These are phyloP conservation scores for Gonioctena quinquepunctata DNA, from an alignment of 1,140 invertebrate species.

Conservation along the genomic window DNA sequence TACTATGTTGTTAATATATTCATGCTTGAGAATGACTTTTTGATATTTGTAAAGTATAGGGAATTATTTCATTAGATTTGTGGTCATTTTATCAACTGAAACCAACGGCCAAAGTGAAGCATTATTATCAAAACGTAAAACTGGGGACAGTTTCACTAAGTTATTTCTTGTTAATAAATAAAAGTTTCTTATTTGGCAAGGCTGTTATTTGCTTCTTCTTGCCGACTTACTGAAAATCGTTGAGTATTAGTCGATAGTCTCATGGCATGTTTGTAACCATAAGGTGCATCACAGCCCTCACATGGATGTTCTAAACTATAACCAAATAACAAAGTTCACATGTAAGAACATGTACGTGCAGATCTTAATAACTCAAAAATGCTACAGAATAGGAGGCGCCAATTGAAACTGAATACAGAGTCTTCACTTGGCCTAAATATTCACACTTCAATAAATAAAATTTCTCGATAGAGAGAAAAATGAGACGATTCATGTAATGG, in stretches of 20 bases:
- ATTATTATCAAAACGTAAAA: not conserved
- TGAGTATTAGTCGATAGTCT: constrained; percentile 79
- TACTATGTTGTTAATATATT: not conserved
- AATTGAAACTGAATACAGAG: no score
- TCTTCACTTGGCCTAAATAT: no score
- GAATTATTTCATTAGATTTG: no score
- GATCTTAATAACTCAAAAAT: not conserved
- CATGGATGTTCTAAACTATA: constrained; percentile 59
- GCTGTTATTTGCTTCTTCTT: constrained; percentile 5
- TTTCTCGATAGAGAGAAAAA: no score
- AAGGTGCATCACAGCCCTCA: constrained; percentile 84
- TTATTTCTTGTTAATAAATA: not conserved
- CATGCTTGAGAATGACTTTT: not conserved
- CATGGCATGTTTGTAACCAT: constrained; percentile 93
- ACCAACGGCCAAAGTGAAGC: not conserved
- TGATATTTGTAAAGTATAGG: no score
- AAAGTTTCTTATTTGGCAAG: not conserved
- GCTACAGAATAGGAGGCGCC: no score
- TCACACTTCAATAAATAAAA: no score
- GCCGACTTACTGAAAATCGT: constrained; percentile 68
- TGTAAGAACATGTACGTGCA: not conserved
- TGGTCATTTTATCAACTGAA: no score
- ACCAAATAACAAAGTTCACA: constrained; percentile 10
- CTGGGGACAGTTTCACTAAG: not conserved
- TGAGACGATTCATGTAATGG: no score